A percentile compares a stretch with the other conserved stretches of the same genome.
Evolutionary conservation across 2,113 vertebrate genomes (phyloP).

Genomic region (Macquaria australasica): DNA sequence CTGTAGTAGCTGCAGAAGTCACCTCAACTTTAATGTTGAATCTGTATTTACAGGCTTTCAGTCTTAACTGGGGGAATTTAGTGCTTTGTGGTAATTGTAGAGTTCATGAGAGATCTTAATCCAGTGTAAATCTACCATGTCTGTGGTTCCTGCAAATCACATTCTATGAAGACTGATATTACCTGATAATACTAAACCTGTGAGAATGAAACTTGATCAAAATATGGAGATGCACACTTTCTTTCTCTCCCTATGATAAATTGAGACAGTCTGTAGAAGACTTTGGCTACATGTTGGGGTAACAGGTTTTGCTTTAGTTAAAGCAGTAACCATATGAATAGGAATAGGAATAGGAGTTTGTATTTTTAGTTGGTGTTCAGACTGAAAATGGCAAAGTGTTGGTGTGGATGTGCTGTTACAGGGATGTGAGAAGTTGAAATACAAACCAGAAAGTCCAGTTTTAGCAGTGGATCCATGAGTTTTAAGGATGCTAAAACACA

Average conservation of each 20-base stretch:
- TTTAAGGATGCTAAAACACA: too few relatives aligned
- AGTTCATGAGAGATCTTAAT: background rate
- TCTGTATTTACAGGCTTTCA: background rate
- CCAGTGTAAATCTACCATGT: background rate
- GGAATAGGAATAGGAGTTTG: too few relatives aligned
- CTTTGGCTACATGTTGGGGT: too few relatives aligned
- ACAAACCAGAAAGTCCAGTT: too few relatives aligned
- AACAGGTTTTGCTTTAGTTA: too few relatives aligned
- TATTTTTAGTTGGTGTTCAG: too few relatives aligned
- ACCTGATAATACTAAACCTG: background rate
- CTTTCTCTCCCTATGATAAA: background rate
- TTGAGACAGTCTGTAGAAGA: background rate
- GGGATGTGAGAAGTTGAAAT: too few relatives aligned
- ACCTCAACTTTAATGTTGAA: background rate
- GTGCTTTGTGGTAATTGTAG: slow-evolving; percentile 15
- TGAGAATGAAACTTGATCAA: background rate
- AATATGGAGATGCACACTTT: background rate
- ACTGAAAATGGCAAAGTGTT: too few relatives aligned
- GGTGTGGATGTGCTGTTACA: too few relatives aligned
- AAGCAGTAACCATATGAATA: too few relatives aligned
- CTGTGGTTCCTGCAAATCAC: background rate
- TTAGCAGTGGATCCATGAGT: too few relatives aligned
- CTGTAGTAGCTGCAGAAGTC: background rate
- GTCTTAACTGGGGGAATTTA: background rate
- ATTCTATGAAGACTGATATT: too few relatives aligned